Evolutionary conservation across 2,113 vertebrate genomes (phyloP), one percentile per base, ranked within the genome.

Genomic region (Pavo muticus): DNA sequence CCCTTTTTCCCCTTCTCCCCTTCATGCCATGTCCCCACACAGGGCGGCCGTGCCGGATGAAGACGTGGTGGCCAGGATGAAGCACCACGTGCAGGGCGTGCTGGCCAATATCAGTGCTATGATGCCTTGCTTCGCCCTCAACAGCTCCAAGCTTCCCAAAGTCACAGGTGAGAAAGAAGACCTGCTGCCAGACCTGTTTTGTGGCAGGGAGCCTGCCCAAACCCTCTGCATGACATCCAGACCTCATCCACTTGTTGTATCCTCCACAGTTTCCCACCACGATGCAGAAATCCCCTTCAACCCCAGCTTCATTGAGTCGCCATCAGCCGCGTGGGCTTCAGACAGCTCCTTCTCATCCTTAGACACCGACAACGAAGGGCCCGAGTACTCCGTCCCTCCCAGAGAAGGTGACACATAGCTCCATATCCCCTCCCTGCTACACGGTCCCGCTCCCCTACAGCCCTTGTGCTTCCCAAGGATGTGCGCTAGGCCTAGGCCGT

Each of bases 261-360:
- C 27, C 30, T 76, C 37, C 57, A 19, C 97, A 99, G 99, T 99
- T 30, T 99, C 99, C 42, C 99, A 99, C 88, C 99, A 99, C 10
- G 99, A 99, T 70, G 95, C 98, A 0, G 99, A 99, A 94, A 96
- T 99, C 71, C 99, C 98, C 74, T 99, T 99, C 97, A 99, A 99
- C 97, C 99, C 99, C 97, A 99, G 99, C 97, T 99, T 99, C 96
- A 99, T 99, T 0, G 99, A 99, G 97, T 97, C 98, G 0, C 99
- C 99, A 0, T 99, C 99, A 0, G 98, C 98, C 0, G 98, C 98
- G 6, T 99, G 99, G 99, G 98, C 98, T 82, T 99, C 98, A 0
- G 99, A 99, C 23, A 99, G 98, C 84, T 99, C 99, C 35, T 98
- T 98, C 92, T 98, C 98, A 63, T 99, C 97, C 64, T 98, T 99